A percentile compares a stretch with the other conserved stretches of the same genome.
phyloP scores from a whole-genome alignment of 2,888 invertebrate genomes.

The Hedychridium roseum region DNA sequence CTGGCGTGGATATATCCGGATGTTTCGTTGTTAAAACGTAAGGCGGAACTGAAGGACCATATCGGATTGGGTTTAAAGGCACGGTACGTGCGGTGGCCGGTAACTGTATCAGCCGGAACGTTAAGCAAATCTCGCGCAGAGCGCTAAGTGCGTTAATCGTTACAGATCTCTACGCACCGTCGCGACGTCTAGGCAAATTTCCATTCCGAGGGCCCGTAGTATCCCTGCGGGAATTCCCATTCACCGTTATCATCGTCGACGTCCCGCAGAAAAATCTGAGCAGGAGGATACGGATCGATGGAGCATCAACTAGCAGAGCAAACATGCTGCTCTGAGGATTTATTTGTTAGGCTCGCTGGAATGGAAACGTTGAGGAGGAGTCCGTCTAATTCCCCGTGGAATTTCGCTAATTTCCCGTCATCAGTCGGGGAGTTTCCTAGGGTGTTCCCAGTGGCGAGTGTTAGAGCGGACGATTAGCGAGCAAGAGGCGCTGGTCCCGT shows the following conservation, averaged over 20 bases:
- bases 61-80: slow-evolving; percentile 26
- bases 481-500: slow-evolving; percentile 43
- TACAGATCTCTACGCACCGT: slow-evolving; percentile 44
- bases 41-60: slow-evolving; percentile 39
- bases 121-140: slow-evolving; percentile 51
- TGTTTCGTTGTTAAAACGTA: slow-evolving; percentile 28
- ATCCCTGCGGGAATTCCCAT: no score
- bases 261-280: no score
- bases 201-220: slow-evolving; percentile 3
- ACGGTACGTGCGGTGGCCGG: slow-evolving; percentile 26
- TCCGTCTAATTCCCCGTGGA: slow-evolving; percentile 40
- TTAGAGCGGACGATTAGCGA: slow-evolving; percentile 31
- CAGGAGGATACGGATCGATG: no score
- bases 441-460: no score
- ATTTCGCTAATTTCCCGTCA: slow-evolving; percentile 41
- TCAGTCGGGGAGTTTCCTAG: no score
- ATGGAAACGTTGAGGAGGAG: no score
- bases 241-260: no score
- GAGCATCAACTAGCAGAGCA: no score
- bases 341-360: no score
- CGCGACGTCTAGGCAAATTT: slow-evolving; percentile 22
- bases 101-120: slow-evolving; percentile 61
- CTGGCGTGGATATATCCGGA: background rate
- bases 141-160: slow-evolving; percentile 58
- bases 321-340: no score